These are phyloP conservation scores for Synanthedon andrenaeformis DNA, from an alignment of 2,888 invertebrate genomes.

Conservation along the genomic window DNA sequence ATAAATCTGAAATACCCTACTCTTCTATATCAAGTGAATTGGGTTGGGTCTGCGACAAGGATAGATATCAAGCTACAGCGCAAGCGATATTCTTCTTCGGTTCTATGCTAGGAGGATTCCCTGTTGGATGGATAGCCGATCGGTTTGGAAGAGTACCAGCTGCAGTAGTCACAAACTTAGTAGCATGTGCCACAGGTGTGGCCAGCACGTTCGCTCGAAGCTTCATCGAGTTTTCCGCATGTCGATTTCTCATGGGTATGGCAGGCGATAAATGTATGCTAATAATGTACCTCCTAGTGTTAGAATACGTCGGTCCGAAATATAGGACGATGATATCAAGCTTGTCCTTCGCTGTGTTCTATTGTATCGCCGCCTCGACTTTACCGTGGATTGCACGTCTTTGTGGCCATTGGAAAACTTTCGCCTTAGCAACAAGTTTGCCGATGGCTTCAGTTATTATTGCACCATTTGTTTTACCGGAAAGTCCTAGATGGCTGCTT, in stretches of 20 bases:
- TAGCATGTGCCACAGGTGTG: conserved; percentile 5
- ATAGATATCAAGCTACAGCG: conserved; percentile 8
- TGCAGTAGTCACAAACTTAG: conserved; percentile 4
- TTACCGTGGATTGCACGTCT: conserved; percentile 8
- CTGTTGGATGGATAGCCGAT: conserved; percentile 7
- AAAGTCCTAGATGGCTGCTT: conserved; percentile 42
- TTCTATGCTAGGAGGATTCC: conserved; percentile 5
- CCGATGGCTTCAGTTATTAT: conserved; percentile 24
- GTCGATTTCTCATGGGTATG: conserved; percentile 7
- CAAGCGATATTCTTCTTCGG: conserved; percentile 9
- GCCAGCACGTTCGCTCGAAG: conserved; percentile 5
- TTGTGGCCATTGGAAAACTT: conserved; percentile 8
- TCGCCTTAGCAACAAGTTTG: conserved; percentile 4
- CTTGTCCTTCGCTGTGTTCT: conserved; percentile 8
- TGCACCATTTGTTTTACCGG: conserved; percentile 32
- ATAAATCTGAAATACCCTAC: conserved; percentile 7
- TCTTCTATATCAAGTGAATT: conserved; percentile 6
- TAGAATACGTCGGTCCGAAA: conserved; percentile 9
- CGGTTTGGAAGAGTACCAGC: conserved; percentile 7
- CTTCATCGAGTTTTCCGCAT: conserved; percentile 4
- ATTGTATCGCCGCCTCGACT: conserved; percentile 1
- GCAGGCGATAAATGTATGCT: conserved; percentile 8
- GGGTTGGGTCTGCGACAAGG: conserved; percentile 8
- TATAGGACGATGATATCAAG: conserved; percentile 7
- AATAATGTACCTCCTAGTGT: conserved; percentile 7